These are phyloP conservation scores for Crotalus helleri DNA, from an alignment of 2,113 vertebrate genomes.

Conservation along the genomic window DNA sequence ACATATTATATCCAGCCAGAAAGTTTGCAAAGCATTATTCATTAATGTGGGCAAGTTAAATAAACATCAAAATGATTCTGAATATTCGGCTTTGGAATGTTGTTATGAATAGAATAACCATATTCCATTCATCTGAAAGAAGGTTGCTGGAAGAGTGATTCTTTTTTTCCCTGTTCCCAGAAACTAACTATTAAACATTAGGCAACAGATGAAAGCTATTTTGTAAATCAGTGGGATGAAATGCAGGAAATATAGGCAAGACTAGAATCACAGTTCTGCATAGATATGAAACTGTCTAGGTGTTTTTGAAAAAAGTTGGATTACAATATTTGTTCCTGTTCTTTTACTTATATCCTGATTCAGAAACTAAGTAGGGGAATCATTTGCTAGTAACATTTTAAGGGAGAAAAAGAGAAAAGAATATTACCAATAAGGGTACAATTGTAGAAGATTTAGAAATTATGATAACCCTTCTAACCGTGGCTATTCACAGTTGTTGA, in stretches of 20 bases:
- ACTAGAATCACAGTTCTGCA: no score
- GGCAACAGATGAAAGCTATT: background rate
- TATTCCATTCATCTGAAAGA: background rate
- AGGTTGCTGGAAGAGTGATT: background rate
- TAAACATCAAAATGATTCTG: background rate
- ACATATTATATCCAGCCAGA: conserved; percentile 12
- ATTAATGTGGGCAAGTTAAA: conserved; percentile 22
- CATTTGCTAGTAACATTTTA: background rate
- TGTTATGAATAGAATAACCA: background rate
- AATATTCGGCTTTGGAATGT: background rate
- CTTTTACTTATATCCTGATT: background rate
- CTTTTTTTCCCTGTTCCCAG: background rate
- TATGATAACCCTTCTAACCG: background rate
- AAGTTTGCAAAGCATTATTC: conserved; percentile 24
- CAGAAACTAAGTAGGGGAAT: background rate
- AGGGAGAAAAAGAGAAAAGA: background rate
- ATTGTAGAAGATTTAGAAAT: background rate
- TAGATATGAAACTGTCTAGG: background rate
- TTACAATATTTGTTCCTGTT: background rate
- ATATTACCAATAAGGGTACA: background rate
- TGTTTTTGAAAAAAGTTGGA: background rate
- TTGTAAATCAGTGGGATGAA: background rate
- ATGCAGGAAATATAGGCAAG: background rate
- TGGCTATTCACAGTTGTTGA: background rate
- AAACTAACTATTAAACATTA: background rate